These are phyloP conservation scores for Tribolium madens DNA, from an alignment of 1,140 invertebrate species.

Conservation along the genomic window DNA sequence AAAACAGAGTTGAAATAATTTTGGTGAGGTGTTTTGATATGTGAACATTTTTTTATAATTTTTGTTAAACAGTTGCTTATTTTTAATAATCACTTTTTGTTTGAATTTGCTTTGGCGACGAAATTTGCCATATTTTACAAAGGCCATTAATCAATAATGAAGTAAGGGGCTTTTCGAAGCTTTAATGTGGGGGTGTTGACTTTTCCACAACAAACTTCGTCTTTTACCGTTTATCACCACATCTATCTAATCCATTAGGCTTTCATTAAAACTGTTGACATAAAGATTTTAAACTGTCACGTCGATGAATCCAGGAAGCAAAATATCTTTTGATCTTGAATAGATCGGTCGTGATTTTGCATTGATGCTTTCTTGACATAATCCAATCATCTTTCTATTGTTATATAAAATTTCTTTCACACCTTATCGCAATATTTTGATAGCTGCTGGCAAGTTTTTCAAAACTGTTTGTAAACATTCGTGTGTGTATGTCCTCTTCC, in stretches of 20 bases:
- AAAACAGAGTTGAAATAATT: too few species aligned
- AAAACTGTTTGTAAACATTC: not conserved
- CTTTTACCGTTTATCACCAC: conserved; percentile 13
- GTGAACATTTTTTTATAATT: too few species aligned
- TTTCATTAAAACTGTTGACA: conserved; percentile 28
- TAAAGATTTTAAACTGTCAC: conserved; percentile 11
- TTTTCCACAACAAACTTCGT: conserved; percentile 2
- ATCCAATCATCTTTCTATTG: conserved; percentile 1
- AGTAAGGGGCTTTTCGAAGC: not conserved
- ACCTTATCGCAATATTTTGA: not conserved
- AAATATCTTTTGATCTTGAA: conserved; percentile 2
- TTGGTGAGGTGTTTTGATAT: too few species aligned
- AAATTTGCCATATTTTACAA: not conserved
- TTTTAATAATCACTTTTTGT: too few species aligned
- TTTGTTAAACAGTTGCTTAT: too few species aligned
- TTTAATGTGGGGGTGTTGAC: not conserved
- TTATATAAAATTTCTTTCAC: not conserved
- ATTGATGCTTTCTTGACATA: conserved; percentile 11
- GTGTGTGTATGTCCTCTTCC: not conserved
- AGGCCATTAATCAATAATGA: not conserved
- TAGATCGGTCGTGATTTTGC: conserved; percentile 7
- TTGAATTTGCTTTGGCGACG: not conserved
- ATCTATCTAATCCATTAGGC: conserved; percentile 29
- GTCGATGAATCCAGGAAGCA: not conserved
- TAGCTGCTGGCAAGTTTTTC: not conserved